Percentiles rank a stretch among this genome's conserved stretches.
Conservation (phyloP, 2,113 vertebrate genomes). For the Alectura lathami region DNA sequence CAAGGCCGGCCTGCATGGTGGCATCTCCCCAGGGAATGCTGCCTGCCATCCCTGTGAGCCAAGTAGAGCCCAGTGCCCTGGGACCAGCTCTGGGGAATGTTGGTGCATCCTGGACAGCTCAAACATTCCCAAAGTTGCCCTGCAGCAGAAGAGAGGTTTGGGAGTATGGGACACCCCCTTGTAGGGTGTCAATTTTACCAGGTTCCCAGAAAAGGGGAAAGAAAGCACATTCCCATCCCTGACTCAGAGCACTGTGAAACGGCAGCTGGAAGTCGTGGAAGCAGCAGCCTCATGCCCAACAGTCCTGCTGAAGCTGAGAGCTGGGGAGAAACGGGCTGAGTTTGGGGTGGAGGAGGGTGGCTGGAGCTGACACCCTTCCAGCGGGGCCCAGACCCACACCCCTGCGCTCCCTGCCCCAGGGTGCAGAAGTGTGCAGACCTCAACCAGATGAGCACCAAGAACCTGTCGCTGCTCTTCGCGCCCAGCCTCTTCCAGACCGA, state of each 20-base stretch:
- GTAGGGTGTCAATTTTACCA: not conserved
- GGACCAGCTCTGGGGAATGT: not conserved
- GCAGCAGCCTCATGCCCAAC: not conserved
- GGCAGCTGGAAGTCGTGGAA: not conserved
- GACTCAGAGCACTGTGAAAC: not conserved
- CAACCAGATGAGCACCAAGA: conserved; percentile 99
- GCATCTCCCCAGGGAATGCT: not conserved
- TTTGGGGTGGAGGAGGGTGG: not conserved
- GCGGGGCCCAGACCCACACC: not conserved
- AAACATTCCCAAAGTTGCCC: not conserved
- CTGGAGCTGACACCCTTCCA: not conserved
- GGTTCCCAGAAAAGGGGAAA: not conserved
- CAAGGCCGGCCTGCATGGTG: not conserved
- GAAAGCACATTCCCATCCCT: fast-evolving
- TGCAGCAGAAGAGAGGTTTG: not conserved
- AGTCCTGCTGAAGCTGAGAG: not conserved
- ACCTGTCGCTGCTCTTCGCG: conserved; percentile 92
- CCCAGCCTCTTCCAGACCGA: conserved; percentile 98
- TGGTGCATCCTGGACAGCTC: not conserved
- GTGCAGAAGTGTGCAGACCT: conserved; percentile 95
- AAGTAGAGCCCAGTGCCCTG: not conserved
- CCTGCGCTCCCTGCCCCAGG: conserved; percentile 62
- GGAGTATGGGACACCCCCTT: not conserved
- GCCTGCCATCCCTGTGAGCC: fast-evolving
- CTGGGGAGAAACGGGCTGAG: fast-evolving